phyloP scores from a whole-genome alignment of 1,140 invertebrate genomes.

The Saccostrea echinata region DNA sequence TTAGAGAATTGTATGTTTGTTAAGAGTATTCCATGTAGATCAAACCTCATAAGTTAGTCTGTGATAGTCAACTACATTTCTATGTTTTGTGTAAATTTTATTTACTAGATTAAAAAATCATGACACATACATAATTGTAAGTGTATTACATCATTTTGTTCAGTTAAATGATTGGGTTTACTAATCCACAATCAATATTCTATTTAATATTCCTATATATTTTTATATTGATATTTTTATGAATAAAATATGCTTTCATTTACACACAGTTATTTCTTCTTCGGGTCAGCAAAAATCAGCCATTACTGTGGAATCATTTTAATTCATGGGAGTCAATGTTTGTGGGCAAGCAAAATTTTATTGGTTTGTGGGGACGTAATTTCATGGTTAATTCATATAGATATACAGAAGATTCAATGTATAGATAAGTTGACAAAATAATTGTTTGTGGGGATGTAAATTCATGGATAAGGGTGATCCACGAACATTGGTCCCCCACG shows the following conservation, averaged over 20 bases:
- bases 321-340: too few species aligned
- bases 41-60: not conserved
- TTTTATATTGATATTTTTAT: slow-evolving; percentile 21
- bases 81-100: not conserved
- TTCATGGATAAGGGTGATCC: too few species aligned
- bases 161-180: not conserved
- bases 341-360: too few species aligned
- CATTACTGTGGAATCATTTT: too few species aligned
- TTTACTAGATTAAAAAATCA: not conserved
- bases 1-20: not conserved
- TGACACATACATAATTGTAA: not conserved
- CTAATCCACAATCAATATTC: not conserved
- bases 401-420: too few species aligned
- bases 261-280: too few species aligned
- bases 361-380: too few species aligned
- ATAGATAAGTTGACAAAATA: too few species aligned
- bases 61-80: not conserved
- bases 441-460: too few species aligned
- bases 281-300: too few species aligned
- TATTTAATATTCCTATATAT: slow-evolving; percentile 19
- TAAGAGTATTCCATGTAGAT: not conserved
- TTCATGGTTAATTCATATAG: too few species aligned
- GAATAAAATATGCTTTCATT: not conserved
- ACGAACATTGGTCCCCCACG: too few species aligned
- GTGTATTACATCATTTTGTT: not conserved